These are phyloP conservation scores for Whitmania pigra DNA, from an alignment of 1,140 invertebrate genomes.

Conservation along the genomic window DNA sequence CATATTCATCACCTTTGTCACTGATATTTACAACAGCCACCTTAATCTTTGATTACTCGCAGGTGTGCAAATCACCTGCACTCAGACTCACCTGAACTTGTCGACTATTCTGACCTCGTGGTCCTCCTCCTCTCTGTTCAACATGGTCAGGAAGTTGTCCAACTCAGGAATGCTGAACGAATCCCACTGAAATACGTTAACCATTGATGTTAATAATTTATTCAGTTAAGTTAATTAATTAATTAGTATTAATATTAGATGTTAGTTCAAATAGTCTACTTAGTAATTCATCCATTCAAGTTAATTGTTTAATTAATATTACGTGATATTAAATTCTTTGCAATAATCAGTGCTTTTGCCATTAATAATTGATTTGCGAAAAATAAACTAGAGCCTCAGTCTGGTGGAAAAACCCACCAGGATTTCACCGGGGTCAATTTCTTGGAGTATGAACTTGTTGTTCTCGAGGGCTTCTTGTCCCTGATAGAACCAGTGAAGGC, in stretches of 20 bases:
- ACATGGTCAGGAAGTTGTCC: conserved; percentile 49
- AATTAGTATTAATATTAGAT: not conserved
- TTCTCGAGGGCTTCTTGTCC: conserved; percentile 29
- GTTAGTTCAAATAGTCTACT: not conserved
- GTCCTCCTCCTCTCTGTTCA: conserved; percentile 51
- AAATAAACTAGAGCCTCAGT: not conserved
- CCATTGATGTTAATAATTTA: too few relatives aligned
- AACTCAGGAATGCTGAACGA: conserved; percentile 50
- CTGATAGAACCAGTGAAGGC: conserved; percentile 39
- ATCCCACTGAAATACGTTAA: conserved; percentile 45
- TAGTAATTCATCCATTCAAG: too few relatives aligned
- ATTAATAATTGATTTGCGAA: not conserved
- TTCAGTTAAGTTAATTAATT: too few relatives aligned
- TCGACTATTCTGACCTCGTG: conserved; percentile 46
- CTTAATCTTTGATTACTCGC: too few relatives aligned
- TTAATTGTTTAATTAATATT: not conserved
- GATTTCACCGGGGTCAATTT: conserved; percentile 53
- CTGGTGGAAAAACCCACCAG: conserved; percentile 39
- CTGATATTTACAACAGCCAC: too few relatives aligned
- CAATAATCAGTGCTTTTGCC: too few relatives aligned
- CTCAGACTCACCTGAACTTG: conserved; percentile 36
- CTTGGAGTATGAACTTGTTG: conserved; percentile 49
- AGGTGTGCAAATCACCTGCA: too few relatives aligned
- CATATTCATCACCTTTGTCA: too few relatives aligned
- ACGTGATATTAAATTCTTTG: too few relatives aligned